Conservation (phyloP, 2,888 invertebrate genomes). For the Boloria selene region DNA sequence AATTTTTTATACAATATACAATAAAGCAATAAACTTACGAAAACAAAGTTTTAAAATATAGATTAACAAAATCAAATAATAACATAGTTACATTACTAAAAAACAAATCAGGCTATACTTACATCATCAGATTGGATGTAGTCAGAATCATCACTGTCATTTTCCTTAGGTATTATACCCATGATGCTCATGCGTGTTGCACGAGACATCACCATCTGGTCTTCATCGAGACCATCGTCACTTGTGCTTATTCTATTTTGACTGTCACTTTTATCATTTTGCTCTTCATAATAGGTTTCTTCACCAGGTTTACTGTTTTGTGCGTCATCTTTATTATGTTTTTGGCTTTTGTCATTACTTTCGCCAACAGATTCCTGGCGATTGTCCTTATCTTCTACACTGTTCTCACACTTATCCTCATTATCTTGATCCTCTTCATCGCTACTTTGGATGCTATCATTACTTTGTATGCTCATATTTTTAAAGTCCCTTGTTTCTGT, state of each 20-base stretch:
- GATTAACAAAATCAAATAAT: neutral
- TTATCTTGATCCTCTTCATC: conserved; percentile 26
- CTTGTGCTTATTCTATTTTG: conserved; percentile 38
- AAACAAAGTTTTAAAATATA: too few relatives aligned
- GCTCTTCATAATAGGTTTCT: conserved; percentile 34
- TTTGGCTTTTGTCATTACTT: conserved; percentile 29
- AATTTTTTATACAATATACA: neutral
- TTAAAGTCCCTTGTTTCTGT: conserved; percentile 25
- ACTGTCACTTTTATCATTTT: conserved; percentile 29
- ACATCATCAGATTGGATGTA: conserved; percentile 76
- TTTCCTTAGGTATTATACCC: conserved; percentile 67
- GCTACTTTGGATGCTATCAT: conserved; percentile 37
- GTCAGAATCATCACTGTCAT: conserved; percentile 70
- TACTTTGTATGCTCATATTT: conserved; percentile 43
- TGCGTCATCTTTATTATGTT: conserved; percentile 12
- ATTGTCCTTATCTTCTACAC: conserved; percentile 31
- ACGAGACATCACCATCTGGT: conserved; percentile 71
- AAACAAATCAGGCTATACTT: conserved; percentile 42
- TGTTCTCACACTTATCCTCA: conserved; percentile 23
- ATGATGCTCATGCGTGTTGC: conserved; percentile 78
- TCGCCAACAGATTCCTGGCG: conserved; percentile 27
- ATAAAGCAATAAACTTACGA: too few relatives aligned
- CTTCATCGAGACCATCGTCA: conserved; percentile 54
- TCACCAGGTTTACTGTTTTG: conserved; percentile 17
- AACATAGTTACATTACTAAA: neutral